Percentiles rank a stretch among this genome's conserved stretches.
Conservation (phyloP, 2,888 invertebrate species). For the Eristalis tenax region DNA sequence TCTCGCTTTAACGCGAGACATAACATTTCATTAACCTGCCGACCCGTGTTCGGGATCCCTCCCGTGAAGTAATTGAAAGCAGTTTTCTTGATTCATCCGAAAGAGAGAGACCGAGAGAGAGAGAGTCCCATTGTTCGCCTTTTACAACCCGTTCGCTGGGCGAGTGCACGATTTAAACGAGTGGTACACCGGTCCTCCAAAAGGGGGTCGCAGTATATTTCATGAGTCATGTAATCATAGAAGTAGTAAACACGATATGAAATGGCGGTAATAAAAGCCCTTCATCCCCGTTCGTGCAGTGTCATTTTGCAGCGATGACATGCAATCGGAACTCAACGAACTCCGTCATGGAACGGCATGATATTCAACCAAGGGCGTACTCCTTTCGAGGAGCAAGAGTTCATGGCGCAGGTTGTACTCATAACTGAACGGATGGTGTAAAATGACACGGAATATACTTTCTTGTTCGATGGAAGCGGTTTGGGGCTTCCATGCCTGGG, state of each 20-base stretch:
- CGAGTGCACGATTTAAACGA: not conserved
- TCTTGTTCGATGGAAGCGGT: not conserved
- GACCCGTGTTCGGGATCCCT: not conserved
- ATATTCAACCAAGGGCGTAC: not conserved
- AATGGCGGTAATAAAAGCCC: constrained; percentile 17
- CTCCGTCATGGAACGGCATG: not conserved
- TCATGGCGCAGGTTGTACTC: not conserved
- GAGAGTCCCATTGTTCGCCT: not conserved
- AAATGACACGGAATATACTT: not conserved
- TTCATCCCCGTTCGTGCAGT: constrained; percentile 5
- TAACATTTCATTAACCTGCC: not conserved
- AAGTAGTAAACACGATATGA: constrained; percentile 26
- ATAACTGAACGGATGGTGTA: not conserved
- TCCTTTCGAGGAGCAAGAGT: not conserved
- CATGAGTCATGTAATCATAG: constrained; percentile 40
- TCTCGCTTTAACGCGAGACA: not conserved
- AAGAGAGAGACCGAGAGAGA: not conserved
- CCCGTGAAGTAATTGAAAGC: not conserved
- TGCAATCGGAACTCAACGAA: constrained; percentile 7
- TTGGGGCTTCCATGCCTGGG: not conserved
- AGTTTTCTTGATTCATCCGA: not conserved
- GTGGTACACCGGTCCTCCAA: not conserved
- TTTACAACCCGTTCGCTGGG: not conserved
- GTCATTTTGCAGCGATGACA: constrained; percentile 19
- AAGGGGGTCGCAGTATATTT: not conserved